Evolutionary conservation across 2,888 invertebrate species (phyloP), one percentile per base, ranked within the genome.

Genomic region (Hanleya hanleyi): DNA sequence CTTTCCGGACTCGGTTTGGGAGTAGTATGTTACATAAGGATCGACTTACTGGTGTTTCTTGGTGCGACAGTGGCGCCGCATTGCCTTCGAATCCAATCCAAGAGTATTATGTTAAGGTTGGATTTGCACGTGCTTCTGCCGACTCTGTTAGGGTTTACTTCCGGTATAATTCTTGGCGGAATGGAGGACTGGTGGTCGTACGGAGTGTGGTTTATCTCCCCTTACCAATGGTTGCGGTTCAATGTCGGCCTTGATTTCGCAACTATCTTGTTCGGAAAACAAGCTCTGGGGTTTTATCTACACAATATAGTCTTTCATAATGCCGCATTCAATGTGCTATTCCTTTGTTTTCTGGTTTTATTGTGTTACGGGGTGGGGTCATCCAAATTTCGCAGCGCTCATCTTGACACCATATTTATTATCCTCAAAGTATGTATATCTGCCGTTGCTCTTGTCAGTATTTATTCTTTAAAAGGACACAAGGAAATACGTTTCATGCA

Each of bases 401-500:
- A 38, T 62, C 22, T n/a, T 70, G 15, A 49, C 47, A 37, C 6
- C 61, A 62, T 35, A 35, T 3, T 29, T 3, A 36, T 37, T 9
- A 57, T 67, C 12, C 12, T 41, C 33, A 33, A 26, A 7, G 66
- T 71, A 61, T 67, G 66, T 18, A 35, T 72, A 33, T 29, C 71
- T 50, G 49, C 78, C 35, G 65, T 73, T 18, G 37, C 76, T 5
- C 71, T 83, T 18, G 70, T 84, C 51, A 51, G 77, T 7, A 49
- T 81, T 12, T 86, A 84, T 74, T 82, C 83, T 36, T 51, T 70
- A 15, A 80, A 81, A 66, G 79, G 79, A 5, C 86, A 87, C 70
- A 87, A 86, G 67, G 87, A 87, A 77, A 50, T 81, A 1, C 67
- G 87, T 7, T 86, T 87, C 57, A 26, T 86, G 47, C 84, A 86